A percentile compares a stretch with the other conserved stretches of the same genome.
These are phyloP conservation scores for Entomyzon cyanotis DNA, from an alignment of 2,113 vertebrate species.

Conservation along the genomic window DNA sequence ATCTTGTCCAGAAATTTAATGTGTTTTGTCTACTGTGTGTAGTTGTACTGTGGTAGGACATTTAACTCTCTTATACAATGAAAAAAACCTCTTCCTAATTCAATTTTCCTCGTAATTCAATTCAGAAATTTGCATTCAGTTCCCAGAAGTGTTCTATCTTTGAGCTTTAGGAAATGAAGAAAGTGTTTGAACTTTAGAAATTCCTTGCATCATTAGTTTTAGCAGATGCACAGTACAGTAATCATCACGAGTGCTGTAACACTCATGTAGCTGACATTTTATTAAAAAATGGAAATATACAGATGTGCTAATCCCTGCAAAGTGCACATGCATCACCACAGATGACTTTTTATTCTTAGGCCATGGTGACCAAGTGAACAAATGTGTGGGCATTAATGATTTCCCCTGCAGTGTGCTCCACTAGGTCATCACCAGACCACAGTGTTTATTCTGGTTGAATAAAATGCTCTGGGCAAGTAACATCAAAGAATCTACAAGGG, in stretches of 20 bases:
- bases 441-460: constrained; percentile 42
- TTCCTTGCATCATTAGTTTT: constrained; percentile 47
- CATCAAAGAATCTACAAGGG: not conserved
- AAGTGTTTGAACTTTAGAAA: constrained; percentile 55
- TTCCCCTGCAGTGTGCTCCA: constrained; percentile 7
- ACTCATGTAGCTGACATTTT: constrained; percentile 41
- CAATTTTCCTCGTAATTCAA: constrained; percentile 43
- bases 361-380: not conserved
- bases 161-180: constrained; percentile 46
- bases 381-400: constrained; percentile 28
- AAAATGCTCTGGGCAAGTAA: constrained; percentile 33
- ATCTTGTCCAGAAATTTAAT: not conserved
- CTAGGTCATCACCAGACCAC: constrained; percentile 10
- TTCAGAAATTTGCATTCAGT: constrained; percentile 50
- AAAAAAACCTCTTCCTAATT: not conserved
- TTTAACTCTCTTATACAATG: not conserved
- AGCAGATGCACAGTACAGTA: constrained; percentile 36
- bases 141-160: constrained; percentile 67
- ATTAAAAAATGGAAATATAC: constrained; percentile 14
- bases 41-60: not conserved
- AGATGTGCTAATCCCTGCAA: constrained; percentile 33
- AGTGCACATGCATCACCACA: constrained; percentile 23
- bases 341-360: constrained; percentile 43
- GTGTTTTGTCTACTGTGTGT: not conserved
- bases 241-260: constrained; percentile 50